Evolutionary conservation across 2,888 invertebrate species (phyloP).

Genomic region (Itoplectis maculator): DNA sequence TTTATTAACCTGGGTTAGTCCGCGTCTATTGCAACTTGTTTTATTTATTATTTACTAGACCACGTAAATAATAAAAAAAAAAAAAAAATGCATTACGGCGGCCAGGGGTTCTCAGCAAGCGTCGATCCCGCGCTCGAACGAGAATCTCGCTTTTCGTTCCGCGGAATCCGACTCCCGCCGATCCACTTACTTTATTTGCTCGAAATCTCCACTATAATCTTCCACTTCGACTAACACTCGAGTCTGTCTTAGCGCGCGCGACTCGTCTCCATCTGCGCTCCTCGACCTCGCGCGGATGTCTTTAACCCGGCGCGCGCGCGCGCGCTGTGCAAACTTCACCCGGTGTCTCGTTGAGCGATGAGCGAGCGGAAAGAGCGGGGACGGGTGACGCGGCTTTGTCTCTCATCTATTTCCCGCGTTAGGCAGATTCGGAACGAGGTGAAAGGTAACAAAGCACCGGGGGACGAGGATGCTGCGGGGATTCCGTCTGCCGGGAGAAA

Average conservation of each 20-base stretch:
- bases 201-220: neutral
- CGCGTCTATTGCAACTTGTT: too few relatives aligned
- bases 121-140: neutral
- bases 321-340: neutral
- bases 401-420: constrained; percentile 28
- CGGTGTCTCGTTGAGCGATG: neutral
- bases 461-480: constrained; percentile 11
- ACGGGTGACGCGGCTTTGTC: constrained; percentile 25
- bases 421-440: constrained; percentile 18
- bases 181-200: neutral
- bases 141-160: neutral
- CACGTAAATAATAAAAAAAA: too few relatives aligned
- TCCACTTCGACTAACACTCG: neutral
- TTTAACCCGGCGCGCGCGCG: neutral
- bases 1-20: too few relatives aligned
- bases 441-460: constrained; percentile 27
- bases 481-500: constrained; percentile 2
- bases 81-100: too few relatives aligned
- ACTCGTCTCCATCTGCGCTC: neutral
- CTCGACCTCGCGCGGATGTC: constrained; percentile 3
- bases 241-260: neutral
- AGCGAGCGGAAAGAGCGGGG: neutral
- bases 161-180: too few relatives aligned
- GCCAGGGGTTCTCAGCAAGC: too few relatives aligned
- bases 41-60: too few relatives aligned